These are phyloP conservation scores for Phaedon cochleariae DNA, from an alignment of 2,888 invertebrate species.

Conservation along the genomic window DNA sequence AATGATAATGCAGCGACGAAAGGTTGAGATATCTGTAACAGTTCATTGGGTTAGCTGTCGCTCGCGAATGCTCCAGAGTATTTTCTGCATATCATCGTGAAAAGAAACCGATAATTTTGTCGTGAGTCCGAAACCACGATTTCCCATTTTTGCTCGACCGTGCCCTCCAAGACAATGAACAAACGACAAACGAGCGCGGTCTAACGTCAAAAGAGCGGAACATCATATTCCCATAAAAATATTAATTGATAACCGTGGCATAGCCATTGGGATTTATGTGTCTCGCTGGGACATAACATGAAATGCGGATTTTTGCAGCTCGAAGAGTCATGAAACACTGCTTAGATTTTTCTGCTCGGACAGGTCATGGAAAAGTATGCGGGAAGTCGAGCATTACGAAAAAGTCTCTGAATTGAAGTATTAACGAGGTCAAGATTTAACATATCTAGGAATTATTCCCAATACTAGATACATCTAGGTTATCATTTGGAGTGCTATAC, in stretches of 20 bases:
- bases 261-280: conserved; percentile 1
- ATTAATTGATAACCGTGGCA: conserved; percentile 28
- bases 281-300: conserved; percentile 18
- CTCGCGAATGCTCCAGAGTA: neutral
- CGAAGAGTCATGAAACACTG: neutral
- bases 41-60: conserved; percentile 2
- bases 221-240: conserved; percentile 26
- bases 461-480: neutral
- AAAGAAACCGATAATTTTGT: conserved; percentile 26
- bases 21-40: neutral
- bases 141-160: conserved; percentile 21
- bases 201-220: conserved; percentile 25
- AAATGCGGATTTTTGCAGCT: conserved; percentile 1
- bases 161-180: conserved; percentile 25
- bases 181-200: conserved; percentile 28
- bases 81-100: conserved; percentile 3
- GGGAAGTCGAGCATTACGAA: neutral
- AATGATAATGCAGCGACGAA: neutral
- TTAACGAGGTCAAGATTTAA: conserved; percentile 1
- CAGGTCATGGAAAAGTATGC: neutral
- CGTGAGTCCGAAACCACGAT: conserved; percentile 30
- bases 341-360: neutral
- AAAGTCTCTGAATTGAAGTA: neutral
- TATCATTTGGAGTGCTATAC: too few species aligned
- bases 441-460: neutral